These are phyloP conservation scores for Acrocephalus scirpaceus DNA, from an alignment of 2,797 vertebrate species.

Conservation along the genomic window DNA sequence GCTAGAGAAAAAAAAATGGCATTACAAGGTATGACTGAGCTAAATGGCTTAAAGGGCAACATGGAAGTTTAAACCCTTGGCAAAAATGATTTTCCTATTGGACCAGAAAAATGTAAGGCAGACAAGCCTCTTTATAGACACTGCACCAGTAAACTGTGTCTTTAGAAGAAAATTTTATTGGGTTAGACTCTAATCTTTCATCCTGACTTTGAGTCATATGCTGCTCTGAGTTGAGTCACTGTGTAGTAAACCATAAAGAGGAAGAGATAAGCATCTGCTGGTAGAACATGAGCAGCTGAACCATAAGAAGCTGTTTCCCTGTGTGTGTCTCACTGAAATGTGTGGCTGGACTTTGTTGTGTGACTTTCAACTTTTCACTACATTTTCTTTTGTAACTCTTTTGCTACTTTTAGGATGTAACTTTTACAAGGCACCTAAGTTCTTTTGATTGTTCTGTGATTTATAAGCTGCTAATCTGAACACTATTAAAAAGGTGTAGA, in stretches of 20 bases:
- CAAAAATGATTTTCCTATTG: background rate
- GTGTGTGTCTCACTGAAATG: background rate
- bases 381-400: background rate
- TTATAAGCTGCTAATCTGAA: background rate
- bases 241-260: constrained; percentile 14
- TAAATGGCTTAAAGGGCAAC: background rate
- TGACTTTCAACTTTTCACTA: background rate
- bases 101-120: background rate
- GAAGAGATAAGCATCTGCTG: background rate
- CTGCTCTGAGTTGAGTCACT: constrained; percentile 9
- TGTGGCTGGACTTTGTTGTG: background rate
- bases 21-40: background rate
- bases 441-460: background rate
- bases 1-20: background rate
- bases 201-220: background rate
- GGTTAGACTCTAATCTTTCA: constrained; percentile 8
- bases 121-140: background rate
- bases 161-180: background rate
- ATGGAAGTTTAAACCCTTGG: background rate
- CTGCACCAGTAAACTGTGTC: background rate
- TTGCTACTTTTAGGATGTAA: background rate
- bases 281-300: constrained; percentile 38
- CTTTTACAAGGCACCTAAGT: background rate
- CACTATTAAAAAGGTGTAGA: background rate
- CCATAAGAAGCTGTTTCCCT: background rate